Evolutionary conservation across 1,140 invertebrate genomes (phyloP).

Genomic region (Trichonephila clavata): DNA sequence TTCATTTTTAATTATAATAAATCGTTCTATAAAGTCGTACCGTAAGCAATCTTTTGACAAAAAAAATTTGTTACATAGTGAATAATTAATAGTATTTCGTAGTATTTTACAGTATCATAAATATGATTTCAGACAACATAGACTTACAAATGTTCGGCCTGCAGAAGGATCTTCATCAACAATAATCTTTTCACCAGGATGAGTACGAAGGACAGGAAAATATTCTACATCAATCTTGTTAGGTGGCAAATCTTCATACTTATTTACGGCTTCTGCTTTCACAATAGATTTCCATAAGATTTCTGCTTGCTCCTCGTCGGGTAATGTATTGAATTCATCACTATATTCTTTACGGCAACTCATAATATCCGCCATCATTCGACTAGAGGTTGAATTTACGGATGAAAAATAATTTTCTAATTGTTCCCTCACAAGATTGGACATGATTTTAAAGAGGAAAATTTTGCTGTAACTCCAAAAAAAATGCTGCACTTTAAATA

Average conservation of each 20-base stretch:
- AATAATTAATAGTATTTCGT: no score
- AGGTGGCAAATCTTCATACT: constrained; percentile 83
- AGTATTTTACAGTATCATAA: not conserved
- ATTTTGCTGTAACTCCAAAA: no score
- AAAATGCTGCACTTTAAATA: no score
- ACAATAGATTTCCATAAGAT: constrained; percentile 89
- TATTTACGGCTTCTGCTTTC: constrained; percentile 86
- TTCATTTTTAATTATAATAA: no score
- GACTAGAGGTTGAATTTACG: constrained; percentile 86
- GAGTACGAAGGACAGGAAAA: constrained; percentile 78
- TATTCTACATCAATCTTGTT: constrained; percentile 81
- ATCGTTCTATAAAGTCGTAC: no score
- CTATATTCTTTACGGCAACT: constrained; percentile 87
- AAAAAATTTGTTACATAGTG: no score
- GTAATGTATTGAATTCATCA: constrained; percentile 86
- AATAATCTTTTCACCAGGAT: constrained; percentile 83
- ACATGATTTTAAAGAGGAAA: constrained; percentile 10
- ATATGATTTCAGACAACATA: not conserved
- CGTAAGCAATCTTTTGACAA: no score
- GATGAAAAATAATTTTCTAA: constrained; percentile 86
- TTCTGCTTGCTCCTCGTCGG: constrained; percentile 86
- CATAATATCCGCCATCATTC: constrained; percentile 86
- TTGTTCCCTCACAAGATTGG: constrained; percentile 64
- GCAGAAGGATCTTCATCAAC: constrained; percentile 82
- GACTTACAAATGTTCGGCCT: constrained; percentile 67